Evolutionary conservation across 2,888 invertebrate genomes (phyloP), one percentile per base, ranked within the genome.

Genomic region (Chrysolina haemoptera): DNA sequence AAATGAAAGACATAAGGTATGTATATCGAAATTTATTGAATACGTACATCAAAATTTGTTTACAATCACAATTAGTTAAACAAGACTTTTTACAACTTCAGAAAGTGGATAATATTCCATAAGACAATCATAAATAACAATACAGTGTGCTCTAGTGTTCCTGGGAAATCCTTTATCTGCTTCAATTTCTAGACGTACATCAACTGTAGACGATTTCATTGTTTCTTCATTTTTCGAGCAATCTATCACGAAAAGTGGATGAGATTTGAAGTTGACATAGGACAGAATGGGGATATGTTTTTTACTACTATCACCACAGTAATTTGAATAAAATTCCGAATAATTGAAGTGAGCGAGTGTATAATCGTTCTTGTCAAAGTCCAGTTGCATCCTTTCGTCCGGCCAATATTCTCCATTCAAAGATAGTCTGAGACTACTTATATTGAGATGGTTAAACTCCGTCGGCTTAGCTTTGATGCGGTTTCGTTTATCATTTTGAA

Each of bases 131-230:
- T 83, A 81, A 20, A 84, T 71, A 43, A 83, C 81, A 9, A 84
- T 64, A 75, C 83, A 82, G 68, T 82, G 83, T n/a, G 81, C 84
- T 18, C 71, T 68, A 16, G 83, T 83, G 65, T 81, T 74, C 35
- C 55, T 70, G 2, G 76, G 75, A 73, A 83, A 78, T 41, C 74
- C 72, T 18, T 18, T 63, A 41, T 67, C 40, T 22, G 80, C 65
- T 78, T 83, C 81, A 65, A 83, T 77, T 35, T 82, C 81, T 11
- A 82, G 62, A 66, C 73, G 76, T 14, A 83, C 74, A 72, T 81
- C 80, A 18, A 82, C 79, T 2, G 80, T 76, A 43, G 78, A 68
- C 9, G 76, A 73, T 76, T 83, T 80, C 20, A 82, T 67, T 1
- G 72, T 67, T 74, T 83, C 81, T 35, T 78, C 77, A 63, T 77